These are phyloP conservation scores for Sebastes cheni DNA, from an alignment of 2,797 vertebrate genomes.

Conservation along the genomic window DNA sequence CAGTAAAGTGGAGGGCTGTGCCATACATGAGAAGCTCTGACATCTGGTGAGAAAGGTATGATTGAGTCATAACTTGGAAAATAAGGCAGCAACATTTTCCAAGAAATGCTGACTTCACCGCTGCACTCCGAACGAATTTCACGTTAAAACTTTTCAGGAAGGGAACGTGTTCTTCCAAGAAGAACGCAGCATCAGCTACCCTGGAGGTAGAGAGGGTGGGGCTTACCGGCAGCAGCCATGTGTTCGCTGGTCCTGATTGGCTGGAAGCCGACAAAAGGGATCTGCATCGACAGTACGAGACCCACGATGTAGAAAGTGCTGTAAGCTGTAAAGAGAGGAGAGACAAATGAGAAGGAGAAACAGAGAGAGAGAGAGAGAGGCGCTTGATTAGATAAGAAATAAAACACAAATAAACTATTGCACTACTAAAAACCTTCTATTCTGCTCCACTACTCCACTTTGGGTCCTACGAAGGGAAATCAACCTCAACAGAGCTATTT, in stretches of 20 bases:
- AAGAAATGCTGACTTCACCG: background rate
- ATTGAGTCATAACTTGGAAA: constrained; percentile 4
- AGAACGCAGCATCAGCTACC: background rate
- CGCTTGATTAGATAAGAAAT: background rate
- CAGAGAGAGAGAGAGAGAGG: background rate
- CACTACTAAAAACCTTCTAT: background rate
- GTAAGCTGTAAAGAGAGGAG: constrained; percentile 85
- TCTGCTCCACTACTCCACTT: background rate
- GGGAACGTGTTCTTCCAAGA: constrained; percentile 11
- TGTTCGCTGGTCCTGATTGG: constrained; percentile 99
- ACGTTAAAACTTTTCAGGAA: background rate
- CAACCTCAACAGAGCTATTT: constrained; percentile 48
- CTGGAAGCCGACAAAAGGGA: constrained; percentile 99
- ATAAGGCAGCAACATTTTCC: background rate
- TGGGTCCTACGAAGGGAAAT: constrained; percentile 37
- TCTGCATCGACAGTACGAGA: constrained; percentile 97
- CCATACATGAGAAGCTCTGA: background rate
- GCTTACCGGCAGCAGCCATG: constrained; percentile 96
- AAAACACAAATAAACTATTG: constrained; percentile 14
- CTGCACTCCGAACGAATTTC: background rate
- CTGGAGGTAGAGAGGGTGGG: background rate
- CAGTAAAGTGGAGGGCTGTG: background rate
- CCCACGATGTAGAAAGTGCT: constrained; percentile 99
- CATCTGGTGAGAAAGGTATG: background rate
- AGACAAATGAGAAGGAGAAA: background rate